Base-by-base conservation (phyloP, 2,113 vertebrate species). In the Taurulus bubalis region DNA sequence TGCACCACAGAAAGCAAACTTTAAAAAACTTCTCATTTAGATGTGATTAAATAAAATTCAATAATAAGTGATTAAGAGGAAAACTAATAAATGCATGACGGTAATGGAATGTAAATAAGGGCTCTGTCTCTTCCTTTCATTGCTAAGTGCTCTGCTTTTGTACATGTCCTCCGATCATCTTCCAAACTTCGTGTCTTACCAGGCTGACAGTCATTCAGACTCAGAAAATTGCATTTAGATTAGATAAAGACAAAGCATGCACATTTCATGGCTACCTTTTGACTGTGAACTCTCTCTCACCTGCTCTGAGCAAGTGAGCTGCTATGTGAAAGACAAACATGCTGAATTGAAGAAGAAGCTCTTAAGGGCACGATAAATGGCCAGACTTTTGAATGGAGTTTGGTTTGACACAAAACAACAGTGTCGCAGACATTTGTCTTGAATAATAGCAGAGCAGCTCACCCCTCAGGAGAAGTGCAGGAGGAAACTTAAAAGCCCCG, bases 321-420 rank as follows among this genome's bases (percentile, higher is more conserved):
- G 14, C 34, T 2, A 4, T 24, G 14, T 40, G 53, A 42, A 71
- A 11, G 2, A 22, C 18, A 12, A 71, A 42, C 69, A 1, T 22
- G 24, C 34, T 58, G 63, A 22, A 3, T 14, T 40, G 15, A 11
- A 60, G 68, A 28, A 49, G 2, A 49, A 0, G 36, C 30, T 55
- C 47, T 38, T 3, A 2, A 10, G n/a, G 12, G 30, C 2, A 51
- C 22, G 30, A 56, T 49, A 24, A 28, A 77, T 18, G 32, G 63
- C 11, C 32, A 32, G 28, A 28, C 18, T 45, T 28, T n/a, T 16
- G 20, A 58, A 5, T 18, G 6, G 40, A 60, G 42, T 59, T 59
- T 26, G 55, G 75, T 65, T 36, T 24, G 1, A n/a, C 8, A 42
- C 34, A 76, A 64, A 62, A 70, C 28, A 47, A 58, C 59, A 28